Base-by-base conservation (phyloP, 1,140 invertebrate species). In the Hypothenemus hampei region DNA sequence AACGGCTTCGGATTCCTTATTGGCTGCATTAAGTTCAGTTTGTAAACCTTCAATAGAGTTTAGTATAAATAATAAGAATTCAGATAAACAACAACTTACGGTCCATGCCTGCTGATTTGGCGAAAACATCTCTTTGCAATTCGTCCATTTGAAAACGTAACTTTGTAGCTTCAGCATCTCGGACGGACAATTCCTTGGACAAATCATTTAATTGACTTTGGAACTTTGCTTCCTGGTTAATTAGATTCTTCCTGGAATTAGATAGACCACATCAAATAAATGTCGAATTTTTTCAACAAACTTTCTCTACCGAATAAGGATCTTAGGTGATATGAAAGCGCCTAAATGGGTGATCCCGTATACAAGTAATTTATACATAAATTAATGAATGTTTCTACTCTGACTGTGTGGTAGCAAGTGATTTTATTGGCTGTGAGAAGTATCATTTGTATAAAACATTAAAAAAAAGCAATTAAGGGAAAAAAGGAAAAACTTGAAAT, bases 1-100 rank as follows among this genome's bases (percentile, higher is more conserved):
- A 29, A 78, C 73, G 49, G 66, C 70, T 23, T 80, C 78, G 46
- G 75, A 73, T 65, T 81, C 79, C 59, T 78, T 78, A 40, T 77
- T 69, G 3, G 78, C 77, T 7, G 76, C 73, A 57, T 68, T 69
- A 13, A 81, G 64, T 70, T 81, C 79, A 2, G 74, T 68, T 63
- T 80, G 75, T 15, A 80, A 66, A 60, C 78, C 79, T 81, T n/a
- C n/a, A n/a, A n/a, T n/a, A n/a, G 62, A 35, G 57, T 48, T 33
- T 24, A 21, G 10, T n/a, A 23, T 39, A 19, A 21, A 11, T 36
- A 41, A 50, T 40, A 37, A 46, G 6, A 41, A 13, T 29, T 23
- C 18, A 21, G 23, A 37, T 31, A 36, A 41, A n/a, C 23, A 4
- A 45, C 23, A 36, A 71, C 77, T 73, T 67, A 80, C 78, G 68